These are phyloP conservation scores for Pemphredon lugubris DNA, from an alignment of 2,888 invertebrate genomes.

Conservation along the genomic window DNA sequence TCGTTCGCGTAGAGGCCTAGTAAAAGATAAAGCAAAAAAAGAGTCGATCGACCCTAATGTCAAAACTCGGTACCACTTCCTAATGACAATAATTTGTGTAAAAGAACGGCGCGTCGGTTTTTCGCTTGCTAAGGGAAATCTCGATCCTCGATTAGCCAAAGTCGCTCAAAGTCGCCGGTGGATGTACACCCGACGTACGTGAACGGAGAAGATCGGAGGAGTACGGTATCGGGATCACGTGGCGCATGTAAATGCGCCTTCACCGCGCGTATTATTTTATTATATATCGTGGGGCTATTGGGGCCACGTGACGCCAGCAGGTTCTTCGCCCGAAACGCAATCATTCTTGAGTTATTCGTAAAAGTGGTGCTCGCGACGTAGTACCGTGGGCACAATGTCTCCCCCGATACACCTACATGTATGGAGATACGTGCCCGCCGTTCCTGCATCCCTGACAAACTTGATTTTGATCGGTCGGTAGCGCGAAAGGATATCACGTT, in stretches of 20 bases:
- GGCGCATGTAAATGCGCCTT: constrained; percentile 51
- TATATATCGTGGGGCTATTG: constrained; percentile 73
- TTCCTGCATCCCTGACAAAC: constrained; percentile 61
- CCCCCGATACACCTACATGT: constrained; percentile 23
- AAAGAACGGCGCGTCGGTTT: no score
- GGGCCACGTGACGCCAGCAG: constrained; percentile 74
- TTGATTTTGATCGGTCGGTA: constrained; percentile 67
- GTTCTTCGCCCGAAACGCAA: constrained; percentile 66
- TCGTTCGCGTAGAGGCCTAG: no score
- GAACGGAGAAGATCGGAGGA: constrained; percentile 5
- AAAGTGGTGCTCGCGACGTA: constrained; percentile 41
- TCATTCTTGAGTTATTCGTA: constrained; percentile 79
- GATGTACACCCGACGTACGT: no score
- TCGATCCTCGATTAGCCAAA: no score
- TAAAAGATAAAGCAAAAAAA: no score
- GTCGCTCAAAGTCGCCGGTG: no score
- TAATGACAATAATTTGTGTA: no score
- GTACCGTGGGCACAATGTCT: constrained; percentile 15
- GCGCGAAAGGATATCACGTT: not conserved
- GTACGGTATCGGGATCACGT: constrained; percentile 45
- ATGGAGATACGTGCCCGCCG: constrained; percentile 47
- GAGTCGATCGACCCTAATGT: no score
- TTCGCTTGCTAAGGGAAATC: no score
- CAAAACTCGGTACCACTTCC: no score
- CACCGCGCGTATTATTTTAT: constrained; percentile 62